Base-by-base conservation (phyloP, 2,888 invertebrate genomes). In the Tortrix viridana region DNA sequence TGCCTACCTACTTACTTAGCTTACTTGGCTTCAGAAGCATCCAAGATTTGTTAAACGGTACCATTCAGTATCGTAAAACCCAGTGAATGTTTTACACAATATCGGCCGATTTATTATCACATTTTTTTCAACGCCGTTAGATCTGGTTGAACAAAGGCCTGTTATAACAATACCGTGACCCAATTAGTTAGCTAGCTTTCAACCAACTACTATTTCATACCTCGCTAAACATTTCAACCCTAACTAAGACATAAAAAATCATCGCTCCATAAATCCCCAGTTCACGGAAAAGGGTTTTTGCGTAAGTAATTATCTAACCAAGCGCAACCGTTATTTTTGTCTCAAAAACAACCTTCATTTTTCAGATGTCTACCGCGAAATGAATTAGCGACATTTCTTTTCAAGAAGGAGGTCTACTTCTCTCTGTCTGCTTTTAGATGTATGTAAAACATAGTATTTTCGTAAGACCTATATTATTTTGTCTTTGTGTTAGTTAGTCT, bases 301-400 rank as follows among this genome's bases (percentile, higher is more conserved):
- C 19, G 6, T 19, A 7, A 49, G 49, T 55, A 55, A 50, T 61
- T 50, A 55, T 56, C 37, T 38, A 50, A 23, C 50, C 44, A 43
- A 37, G 37, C 46, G 18, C 38, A 56, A 56, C 12, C 32, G 38
- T 56, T 56, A 62, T 61, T 55, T 43, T 50, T 56, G 37, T 56
- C 50, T 44, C 38, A 49, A 56, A 61, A 50, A 56, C 44, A 44
- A 50, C 44, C 22, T 32, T n/a, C 18, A 44, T 44, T 55, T 56
- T 56, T 32, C 55, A 18, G 20, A 50, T 38, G 23, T 50, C 50
- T 19, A 2, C n/a, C 20, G 7, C 16, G 3, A 22, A 59, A 44
- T 50, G 20, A 37, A 47, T 47, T 19, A n/a, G 6, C 41, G 2
- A 41, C 41, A 16, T n/a, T n/a, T 14, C 41, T 41, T 41, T 14